Evolutionary conservation across 1,140 invertebrate genomes (phyloP).

Genomic region (Popillia japonica): DNA sequence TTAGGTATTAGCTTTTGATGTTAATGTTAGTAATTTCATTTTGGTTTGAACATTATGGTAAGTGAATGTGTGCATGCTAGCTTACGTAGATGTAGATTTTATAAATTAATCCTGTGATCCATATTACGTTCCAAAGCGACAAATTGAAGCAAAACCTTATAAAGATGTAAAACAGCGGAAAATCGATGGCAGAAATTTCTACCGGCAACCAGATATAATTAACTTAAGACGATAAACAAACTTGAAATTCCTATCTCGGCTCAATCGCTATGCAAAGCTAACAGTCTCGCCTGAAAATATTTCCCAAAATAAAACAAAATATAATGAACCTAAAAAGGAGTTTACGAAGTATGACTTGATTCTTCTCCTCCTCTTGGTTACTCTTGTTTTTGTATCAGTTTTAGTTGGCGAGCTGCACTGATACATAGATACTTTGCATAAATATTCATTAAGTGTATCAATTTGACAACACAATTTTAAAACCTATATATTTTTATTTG

Average conservation of each 20-base stretch:
- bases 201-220: slow-evolving; percentile 20
- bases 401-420: too few relatives aligned
- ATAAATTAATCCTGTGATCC: background rate
- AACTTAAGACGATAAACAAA: slow-evolving; percentile 13
- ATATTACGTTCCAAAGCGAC: background rate
- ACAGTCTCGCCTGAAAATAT: background rate
- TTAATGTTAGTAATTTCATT: too few relatives aligned
- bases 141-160: slow-evolving; percentile 2
- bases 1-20: too few relatives aligned
- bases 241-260: background rate
- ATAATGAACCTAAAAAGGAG: background rate
- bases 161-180: slow-evolving; percentile 27
- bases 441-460: too few relatives aligned
- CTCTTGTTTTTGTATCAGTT: too few relatives aligned
- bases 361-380: too few relatives aligned
- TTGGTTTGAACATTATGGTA: too few relatives aligned
- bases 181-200: slow-evolving; percentile 7
- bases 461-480: too few relatives aligned
- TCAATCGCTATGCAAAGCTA: slow-evolving; percentile 14
- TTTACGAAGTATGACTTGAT: background rate
- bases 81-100: too few relatives aligned
- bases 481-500: too few relatives aligned
- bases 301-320: background rate
- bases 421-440: too few relatives aligned
- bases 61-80: too few relatives aligned